Conservation (phyloP, 1,140 invertebrate species). For the Calephelis virginiensis region DNA sequence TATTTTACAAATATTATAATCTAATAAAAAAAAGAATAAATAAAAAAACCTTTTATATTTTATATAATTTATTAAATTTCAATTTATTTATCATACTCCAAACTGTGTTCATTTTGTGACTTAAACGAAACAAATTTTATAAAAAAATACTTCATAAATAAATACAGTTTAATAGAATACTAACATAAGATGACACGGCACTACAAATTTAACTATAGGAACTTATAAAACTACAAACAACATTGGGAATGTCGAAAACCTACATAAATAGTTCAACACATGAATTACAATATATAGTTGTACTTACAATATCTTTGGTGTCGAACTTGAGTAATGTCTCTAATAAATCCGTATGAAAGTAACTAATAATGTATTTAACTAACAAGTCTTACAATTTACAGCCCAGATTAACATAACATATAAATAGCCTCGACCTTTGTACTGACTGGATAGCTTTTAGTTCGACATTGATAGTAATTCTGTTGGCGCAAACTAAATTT, state of each 20-base stretch:
- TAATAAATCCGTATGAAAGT: slow-evolving; percentile 24
- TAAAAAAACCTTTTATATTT: slow-evolving; percentile 20
- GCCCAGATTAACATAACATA: slow-evolving; percentile 30
- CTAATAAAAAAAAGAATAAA: not conserved
- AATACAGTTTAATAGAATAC: slow-evolving; percentile 29
- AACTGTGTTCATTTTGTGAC: slow-evolving; percentile 1
- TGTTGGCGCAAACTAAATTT: not conserved
- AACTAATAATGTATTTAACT: slow-evolving; percentile 23
- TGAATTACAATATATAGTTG: slow-evolving; percentile 35
- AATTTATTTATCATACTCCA: slow-evolving; percentile 11
- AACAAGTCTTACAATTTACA: slow-evolving; percentile 54
- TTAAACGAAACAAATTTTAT: not conserved
- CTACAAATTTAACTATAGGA: slow-evolving; percentile 41
- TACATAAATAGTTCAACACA: slow-evolving; percentile 44
- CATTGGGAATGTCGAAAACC: slow-evolving; percentile 67
- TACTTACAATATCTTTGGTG: slow-evolving; percentile 55
- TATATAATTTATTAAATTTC: slow-evolving; percentile 39
- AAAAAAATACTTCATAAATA: slow-evolving; percentile 3
- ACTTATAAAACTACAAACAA: slow-evolving; percentile 50
- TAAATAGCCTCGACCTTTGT: slow-evolving; percentile 10
- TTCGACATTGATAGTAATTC: no score
- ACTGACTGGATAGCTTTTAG: not conserved
- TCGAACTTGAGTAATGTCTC: slow-evolving; percentile 38
- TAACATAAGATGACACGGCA: slow-evolving; percentile 22
- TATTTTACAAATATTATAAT: no score